These are phyloP conservation scores for Agapornis roseicollis DNA, from an alignment of 2,113 vertebrate genomes.

Conservation along the genomic window DNA sequence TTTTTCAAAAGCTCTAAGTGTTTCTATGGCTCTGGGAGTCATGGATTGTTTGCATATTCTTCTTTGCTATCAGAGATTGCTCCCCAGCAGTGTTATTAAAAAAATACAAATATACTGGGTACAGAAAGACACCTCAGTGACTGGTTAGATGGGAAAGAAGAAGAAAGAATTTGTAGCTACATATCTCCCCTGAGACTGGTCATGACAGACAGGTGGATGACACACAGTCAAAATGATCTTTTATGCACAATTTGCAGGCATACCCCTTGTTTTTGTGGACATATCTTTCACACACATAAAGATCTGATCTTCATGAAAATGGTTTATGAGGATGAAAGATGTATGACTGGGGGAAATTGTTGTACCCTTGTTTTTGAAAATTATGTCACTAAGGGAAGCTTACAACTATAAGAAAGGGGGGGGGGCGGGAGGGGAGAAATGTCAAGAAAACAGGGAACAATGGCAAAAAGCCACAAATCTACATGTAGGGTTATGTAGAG, in stretches of 20 bases:
- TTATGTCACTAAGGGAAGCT: background rate
- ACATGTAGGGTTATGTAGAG: background rate
- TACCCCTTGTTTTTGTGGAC: background rate
- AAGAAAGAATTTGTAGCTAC: background rate
- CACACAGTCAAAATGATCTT: background rate
- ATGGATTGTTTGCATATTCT: background rate
- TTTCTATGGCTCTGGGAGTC: background rate
- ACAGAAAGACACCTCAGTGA: background rate
- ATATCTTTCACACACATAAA: background rate
- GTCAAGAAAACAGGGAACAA: background rate
- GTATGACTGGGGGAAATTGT: background rate
- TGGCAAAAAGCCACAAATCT: background rate
- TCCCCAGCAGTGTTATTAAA: background rate
- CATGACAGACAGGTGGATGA: background rate
- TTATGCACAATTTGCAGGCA: background rate
- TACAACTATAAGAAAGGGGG: background rate
- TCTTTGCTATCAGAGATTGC: background rate
- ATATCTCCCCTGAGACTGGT: background rate
- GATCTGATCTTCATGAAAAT: background rate
- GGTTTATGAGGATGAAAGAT: background rate
- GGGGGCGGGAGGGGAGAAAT: accelerated
- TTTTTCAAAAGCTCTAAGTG: background rate
- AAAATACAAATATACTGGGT: background rate
- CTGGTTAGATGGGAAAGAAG: background rate
- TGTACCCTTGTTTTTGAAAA: background rate